Evolutionary conservation across 1,140 invertebrate genomes (phyloP), one percentile per base, ranked within the genome.

Genomic region (Drosophila bifasciata): DNA sequence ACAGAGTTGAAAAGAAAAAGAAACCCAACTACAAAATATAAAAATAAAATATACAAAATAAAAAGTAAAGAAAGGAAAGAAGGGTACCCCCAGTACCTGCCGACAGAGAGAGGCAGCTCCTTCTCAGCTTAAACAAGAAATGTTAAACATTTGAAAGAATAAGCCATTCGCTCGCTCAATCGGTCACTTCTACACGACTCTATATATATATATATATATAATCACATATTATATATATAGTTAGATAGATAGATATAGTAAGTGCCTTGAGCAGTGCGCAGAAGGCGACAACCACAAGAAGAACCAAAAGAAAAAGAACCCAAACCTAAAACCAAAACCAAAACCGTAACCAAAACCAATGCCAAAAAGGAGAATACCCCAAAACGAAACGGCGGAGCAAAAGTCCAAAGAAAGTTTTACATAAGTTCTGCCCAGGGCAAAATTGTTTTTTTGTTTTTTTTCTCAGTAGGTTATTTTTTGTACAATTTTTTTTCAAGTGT

Each of bases 371-470:
- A 50, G 48, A 51, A n/a, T n/a, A n/a, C n/a, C 28, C 16, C 40
- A 43, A 23, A 25, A 40, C 49, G 36, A 9, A 43, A 11, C 23
- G 25, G 15, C 21, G 23, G 45, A 66, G 45, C 21, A 55, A 79
- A 79, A 57, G 64, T 56, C 72, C 56, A 72, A 68, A 67, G 64
- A 72, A 74, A 61, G 77, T 71, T 84, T 84, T 84, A 84, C 80
- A 84, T 84, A 84, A 84, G 80, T 72, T 79, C 59, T 57, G 72
- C 59, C 59, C 39, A 19, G 16, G 45, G 16, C 43, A 48, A 68
- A 76, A 48, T 46, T 57, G 50, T 46, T 63, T 60, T 56, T 1
- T 58, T 59, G 64, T 56, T 49, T 71, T 55, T 40, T 48, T 41
- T 60, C 36, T 60, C 63, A 51, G 21, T n/a, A n/a, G n/a, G n/a